These are phyloP conservation scores for Arnoldichthys spilopterus DNA, from an alignment of 2,797 vertebrate species.

Conservation along the genomic window DNA sequence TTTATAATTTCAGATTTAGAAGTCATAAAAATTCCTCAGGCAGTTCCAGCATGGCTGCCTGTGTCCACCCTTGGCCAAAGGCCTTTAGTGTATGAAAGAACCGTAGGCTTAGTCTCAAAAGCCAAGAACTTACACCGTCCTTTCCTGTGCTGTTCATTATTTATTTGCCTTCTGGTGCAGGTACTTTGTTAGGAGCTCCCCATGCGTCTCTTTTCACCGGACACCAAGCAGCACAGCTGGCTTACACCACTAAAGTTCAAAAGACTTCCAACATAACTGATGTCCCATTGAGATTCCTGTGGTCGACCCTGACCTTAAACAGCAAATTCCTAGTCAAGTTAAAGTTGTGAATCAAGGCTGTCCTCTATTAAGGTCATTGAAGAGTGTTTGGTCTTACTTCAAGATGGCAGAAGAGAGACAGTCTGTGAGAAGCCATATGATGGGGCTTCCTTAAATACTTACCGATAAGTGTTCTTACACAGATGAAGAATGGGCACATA, in stretches of 20 bases:
- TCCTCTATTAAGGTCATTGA: constrained; percentile 5
- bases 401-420: not conserved
- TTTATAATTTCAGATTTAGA: constrained; percentile 38
- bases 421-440: constrained; percentile 14
- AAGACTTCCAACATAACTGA: not conserved
- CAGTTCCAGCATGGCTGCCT: constrained; percentile 61
- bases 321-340: constrained; percentile 22
- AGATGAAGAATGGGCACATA: not conserved
- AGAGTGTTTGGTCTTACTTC: constrained; percentile 33
- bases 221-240: constrained; percentile 15
- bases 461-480: constrained; percentile 5
- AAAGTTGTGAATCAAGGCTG: constrained; percentile 23
- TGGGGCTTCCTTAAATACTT: constrained; percentile 15
- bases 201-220: not conserved
- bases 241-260: constrained; percentile 4
- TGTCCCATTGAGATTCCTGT: constrained; percentile 16
- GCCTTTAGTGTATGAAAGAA: too few species aligned
- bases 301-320: constrained; percentile 16
- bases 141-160: not conserved
- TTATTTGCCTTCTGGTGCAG: not conserved
- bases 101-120: too few species aligned
- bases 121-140: too few species aligned
- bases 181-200: not conserved
- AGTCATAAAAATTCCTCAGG: constrained; percentile 43
- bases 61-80: constrained; percentile 21